Evolutionary conservation across 2,797 vertebrate genomes (phyloP).

Genomic region (Notolabrus celidotus): DNA sequence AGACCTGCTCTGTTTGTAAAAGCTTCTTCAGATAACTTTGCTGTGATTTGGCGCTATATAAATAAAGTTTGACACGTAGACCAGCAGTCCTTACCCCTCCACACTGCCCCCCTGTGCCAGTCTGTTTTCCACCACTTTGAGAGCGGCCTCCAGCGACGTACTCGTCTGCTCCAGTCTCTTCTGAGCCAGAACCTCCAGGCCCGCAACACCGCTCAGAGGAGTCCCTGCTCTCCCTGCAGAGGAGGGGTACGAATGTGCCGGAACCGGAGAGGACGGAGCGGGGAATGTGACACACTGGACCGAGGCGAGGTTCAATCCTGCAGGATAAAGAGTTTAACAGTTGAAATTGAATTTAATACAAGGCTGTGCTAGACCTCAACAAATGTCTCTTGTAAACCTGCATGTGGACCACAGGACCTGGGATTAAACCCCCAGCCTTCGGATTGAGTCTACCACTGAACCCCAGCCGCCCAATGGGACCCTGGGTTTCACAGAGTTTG

Average conservation of each 20-base stretch:
- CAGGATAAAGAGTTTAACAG: slow-evolving; percentile 4
- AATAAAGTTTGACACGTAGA: no score
- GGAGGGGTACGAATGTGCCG: not conserved
- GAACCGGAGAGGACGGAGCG: slow-evolving; percentile 40
- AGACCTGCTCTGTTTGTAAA: no score
- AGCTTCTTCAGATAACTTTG: no score
- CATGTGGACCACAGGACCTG: no score
- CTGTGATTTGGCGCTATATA: no score
- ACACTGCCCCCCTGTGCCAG: slow-evolving; percentile 79
- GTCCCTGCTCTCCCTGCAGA: slow-evolving; percentile 8
- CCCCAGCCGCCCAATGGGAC: no score
- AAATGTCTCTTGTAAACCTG: no score
- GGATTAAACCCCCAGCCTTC: no score
- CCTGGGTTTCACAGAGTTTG: no score
- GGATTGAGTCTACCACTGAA: no score
- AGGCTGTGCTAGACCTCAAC: no score
- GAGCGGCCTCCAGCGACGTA: slow-evolving; percentile 86
- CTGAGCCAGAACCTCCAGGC: slow-evolving; percentile 76
- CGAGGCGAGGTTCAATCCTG: slow-evolving; percentile 44
- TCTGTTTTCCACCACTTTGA: slow-evolving; percentile 89
- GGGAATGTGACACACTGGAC: slow-evolving; percentile 71
- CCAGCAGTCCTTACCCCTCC: slow-evolving; percentile 81
- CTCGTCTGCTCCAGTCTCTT: slow-evolving; percentile 90
- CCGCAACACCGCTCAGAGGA: slow-evolving; percentile 17
- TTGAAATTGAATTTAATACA: no score